These are phyloP conservation scores for Aricia agestis DNA, from an alignment of 1,140 invertebrate species.

Conservation along the genomic window DNA sequence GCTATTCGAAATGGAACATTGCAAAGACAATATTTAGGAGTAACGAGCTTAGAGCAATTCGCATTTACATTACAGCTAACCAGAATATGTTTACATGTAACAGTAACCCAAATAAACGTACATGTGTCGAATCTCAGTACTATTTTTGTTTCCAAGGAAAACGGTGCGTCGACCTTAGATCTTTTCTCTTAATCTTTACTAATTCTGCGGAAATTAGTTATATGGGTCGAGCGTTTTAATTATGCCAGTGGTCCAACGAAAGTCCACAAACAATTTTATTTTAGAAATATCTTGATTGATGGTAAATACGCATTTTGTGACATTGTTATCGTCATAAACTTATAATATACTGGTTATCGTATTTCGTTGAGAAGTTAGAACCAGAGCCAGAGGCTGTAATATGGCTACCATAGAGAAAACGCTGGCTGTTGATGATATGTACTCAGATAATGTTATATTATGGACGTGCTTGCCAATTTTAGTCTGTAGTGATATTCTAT, in stretches of 20 bases:
- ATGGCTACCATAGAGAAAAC: no score
- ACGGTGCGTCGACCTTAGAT: conserved; percentile 35
- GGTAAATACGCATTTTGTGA: not conserved
- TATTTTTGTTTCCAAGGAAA: conserved; percentile 39
- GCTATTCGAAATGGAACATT: no score
- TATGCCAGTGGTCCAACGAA: not conserved
- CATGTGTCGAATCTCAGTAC: conserved; percentile 42
- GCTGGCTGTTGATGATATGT: no score
- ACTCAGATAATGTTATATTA: no score
- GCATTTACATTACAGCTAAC: conserved; percentile 6
- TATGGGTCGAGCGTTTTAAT: conserved; percentile 1
- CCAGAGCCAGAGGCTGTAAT: no score
- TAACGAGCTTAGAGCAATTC: not conserved
- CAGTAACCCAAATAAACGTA: conserved; percentile 49
- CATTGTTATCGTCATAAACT: no score
- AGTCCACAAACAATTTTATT: not conserved
- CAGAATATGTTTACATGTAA: conserved; percentile 37
- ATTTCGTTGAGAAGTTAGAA: no score
- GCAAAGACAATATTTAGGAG: no score
- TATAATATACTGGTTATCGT: no score
- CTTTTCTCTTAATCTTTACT: conserved; percentile 15
- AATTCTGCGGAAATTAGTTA: not conserved
- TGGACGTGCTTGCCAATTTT: no score
- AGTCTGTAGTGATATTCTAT: no score
- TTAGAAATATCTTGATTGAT: not conserved